Evolutionary conservation across 2,888 invertebrate species (phyloP).

Genomic region (Eristalis pertinax): DNA sequence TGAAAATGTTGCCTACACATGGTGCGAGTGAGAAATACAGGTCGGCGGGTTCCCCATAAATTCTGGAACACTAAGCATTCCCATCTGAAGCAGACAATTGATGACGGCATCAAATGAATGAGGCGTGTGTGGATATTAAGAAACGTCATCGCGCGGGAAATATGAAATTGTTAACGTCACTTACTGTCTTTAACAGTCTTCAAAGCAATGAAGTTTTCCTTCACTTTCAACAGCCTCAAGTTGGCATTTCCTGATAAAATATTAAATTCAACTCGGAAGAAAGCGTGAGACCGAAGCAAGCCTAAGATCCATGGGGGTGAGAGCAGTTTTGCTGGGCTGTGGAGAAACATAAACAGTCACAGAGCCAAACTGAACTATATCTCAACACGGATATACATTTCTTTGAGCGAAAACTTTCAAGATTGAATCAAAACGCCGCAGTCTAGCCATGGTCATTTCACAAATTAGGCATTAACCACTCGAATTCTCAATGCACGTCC

Average conservation of each 20-base stretch:
- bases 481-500: neutral
- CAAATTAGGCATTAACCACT: neutral
- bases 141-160: neutral
- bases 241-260: conserved; percentile 10
- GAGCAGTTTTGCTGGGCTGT: too few species aligned
- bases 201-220: neutral
- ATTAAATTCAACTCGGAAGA: conserved; percentile 1
- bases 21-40: neutral
- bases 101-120: conserved; percentile 24
- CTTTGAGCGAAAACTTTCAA: neutral
- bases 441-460: neutral
- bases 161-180: neutral
- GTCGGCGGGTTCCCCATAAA: neutral
- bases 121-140: neutral
- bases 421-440: neutral
- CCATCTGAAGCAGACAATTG: conserved; percentile 23
- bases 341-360: conserved; percentile 2
- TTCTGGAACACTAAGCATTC: neutral
- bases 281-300: neutral
- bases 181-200: neutral
- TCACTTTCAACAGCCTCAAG: conserved; percentile 35
- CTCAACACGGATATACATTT: neutral
- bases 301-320: neutral
- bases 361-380: neutral
- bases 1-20: conserved; percentile 7